Base-by-base conservation (phyloP, 2,113 vertebrate species). In the Oreochromis aureus region DNA sequence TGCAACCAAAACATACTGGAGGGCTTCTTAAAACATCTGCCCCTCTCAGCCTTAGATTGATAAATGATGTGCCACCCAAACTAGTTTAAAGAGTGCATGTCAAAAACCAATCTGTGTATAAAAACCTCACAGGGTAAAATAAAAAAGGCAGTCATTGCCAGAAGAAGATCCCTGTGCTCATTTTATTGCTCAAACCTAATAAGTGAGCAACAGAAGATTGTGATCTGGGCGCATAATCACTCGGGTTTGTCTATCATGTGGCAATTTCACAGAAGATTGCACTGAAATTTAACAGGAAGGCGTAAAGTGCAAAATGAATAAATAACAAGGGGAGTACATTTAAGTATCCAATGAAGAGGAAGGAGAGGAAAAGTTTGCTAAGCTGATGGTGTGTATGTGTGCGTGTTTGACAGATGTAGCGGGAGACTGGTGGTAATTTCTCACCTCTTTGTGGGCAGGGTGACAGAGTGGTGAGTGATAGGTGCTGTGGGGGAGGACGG, bases 391-490 rank as follows among this genome's bases (percentile, higher is more conserved):
- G 22, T 53, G 69, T 2, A 27, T 30, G 10, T 44, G 44, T 85
- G 56, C 19, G 11, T 82, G 79, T 69, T 66, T 36, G 4, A 46
- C 32, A 66, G 81, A 86, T 86, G 83, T 22, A 82, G 55, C 48
- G 5, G 58, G 80, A 86, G 80, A 81, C 79, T 89, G 89, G 44
- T 90, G 91, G 85, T 44, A 27, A 81, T 90, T 86, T 90, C 61
- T 87, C 89, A 86, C 87, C 58, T 89, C 76, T 86, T 80, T 86
- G 55, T 85, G 83, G 18, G 51, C n/a, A 46, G 78, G 54, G 80
- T 85, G 86, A 86, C 46, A 59, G 86, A 85, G 82, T 41, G 58
- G 59, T 86, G 63, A 53, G 55, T 63, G 82, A 63, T 48, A 32
- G 44, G 71, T 76, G 44, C 44, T 53, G 24, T 4, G 24, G 44